Evolutionary conservation across 2,888 invertebrate genomes (phyloP), one percentile per base, ranked within the genome.

Genomic region (Sicus ferrugineus): DNA sequence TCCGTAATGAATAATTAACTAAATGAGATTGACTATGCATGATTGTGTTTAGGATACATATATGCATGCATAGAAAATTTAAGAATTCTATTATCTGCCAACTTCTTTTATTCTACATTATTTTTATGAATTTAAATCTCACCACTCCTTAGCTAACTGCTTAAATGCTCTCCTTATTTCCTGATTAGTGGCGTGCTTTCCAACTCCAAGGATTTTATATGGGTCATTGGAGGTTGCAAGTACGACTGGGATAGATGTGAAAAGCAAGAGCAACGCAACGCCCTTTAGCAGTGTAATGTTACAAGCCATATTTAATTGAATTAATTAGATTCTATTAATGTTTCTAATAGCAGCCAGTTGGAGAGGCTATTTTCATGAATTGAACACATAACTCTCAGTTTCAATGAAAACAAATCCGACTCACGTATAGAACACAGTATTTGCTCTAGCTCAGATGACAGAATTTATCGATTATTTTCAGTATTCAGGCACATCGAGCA

Each of bases 151-250:
- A 21, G 93, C 97, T 74, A 96, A 87, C 82, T 92, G 91, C 82
- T 93, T 95, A 82, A 97, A 97, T 3, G 96, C 93, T 83, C 92
- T 93, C 75, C 95, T 90, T 76, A 97, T 95, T 78, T 97, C 96
- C 74, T 90, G 90, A 56, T 90, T 82, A n/a, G 90, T 88, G 11
- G 96, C 93, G 78, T 90, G 89, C 76, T 89, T 89, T 76, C 89
- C 88, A 58, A 97, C 88, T 7, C 94, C 95, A 71, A 97, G 88
- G 80, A 93, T 91, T 85, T 92, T 89, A 85, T 96, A 96, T 6
- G 96, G 96, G 87, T 96, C 92, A 70, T 77, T 72, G 16, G 48
- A n/a, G 2, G 7, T 34, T 6, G 67, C 59, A 48, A 2, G 21
- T 19, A 67, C 34, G 16, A 65, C 2, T 65, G 42, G 14, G n/a